phyloP scores from a whole-genome alignment of 2,797 vertebrate species.

The Acrossocheilus fasciatus region DNA sequence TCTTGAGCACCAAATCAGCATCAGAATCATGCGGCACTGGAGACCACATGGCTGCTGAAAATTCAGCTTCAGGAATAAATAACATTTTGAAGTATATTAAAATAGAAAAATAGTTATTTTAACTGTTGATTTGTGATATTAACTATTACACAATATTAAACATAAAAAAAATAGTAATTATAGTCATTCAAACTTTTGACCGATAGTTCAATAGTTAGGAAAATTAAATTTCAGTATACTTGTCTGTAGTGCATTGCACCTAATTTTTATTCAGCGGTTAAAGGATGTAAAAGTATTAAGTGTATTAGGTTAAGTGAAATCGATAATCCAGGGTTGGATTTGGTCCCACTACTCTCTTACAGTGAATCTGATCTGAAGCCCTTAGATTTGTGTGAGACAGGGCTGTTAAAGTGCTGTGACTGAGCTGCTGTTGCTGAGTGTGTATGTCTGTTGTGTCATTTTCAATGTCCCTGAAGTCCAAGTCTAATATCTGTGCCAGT shows the following conservation, averaged over 20 bases:
- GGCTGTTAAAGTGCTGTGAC: neutral
- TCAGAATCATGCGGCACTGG: no score
- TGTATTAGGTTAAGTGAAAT: slow-evolving; percentile 24
- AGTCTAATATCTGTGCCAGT: slow-evolving; percentile 18
- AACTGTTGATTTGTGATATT: no score
- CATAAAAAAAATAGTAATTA: no score
- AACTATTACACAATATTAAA: no score
- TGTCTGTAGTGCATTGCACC: neutral
- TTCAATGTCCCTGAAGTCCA: slow-evolving; percentile 5
- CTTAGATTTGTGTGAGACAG: neutral
- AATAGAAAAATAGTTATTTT: no score
- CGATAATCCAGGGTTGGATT: neutral
- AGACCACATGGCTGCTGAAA: no score
- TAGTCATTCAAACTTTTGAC: no score
- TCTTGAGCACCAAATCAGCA: no score
- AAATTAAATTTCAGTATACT: neutral
- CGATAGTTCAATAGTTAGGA: no score
- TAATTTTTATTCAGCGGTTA: neutral
- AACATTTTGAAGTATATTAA: no score
- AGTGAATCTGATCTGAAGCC: neutral
- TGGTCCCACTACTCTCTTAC: neutral
- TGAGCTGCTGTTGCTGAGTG: neutral
- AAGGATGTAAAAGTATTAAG: neutral
- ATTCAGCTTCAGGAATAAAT: no score
- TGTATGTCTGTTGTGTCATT: neutral